phyloP scores from a whole-genome alignment of 2,113 vertebrate genomes.

The Zosterops hypoxanthus region DNA sequence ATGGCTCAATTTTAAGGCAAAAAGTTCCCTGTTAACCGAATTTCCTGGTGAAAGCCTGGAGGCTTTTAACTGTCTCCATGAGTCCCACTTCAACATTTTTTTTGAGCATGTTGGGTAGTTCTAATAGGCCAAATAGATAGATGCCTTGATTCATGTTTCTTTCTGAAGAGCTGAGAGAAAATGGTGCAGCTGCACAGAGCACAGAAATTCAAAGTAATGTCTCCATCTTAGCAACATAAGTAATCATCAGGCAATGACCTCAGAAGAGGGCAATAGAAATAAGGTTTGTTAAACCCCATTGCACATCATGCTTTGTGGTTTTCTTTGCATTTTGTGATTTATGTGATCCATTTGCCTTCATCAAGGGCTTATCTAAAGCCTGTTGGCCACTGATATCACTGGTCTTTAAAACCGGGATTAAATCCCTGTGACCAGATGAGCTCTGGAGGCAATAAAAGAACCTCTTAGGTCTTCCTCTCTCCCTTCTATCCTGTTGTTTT shows the following conservation, averaged over 20 bases:
- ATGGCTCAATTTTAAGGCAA: not conserved
- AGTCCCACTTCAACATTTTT: not conserved
- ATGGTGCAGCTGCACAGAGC: not conserved
- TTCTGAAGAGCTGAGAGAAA: not conserved
- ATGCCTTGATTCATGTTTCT: not conserved
- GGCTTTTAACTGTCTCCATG: conserved; percentile 6
- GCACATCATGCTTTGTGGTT: not conserved
- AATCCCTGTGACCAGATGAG: not conserved
- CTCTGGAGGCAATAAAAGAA: not conserved
- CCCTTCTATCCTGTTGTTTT: not conserved
- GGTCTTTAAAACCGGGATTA: not conserved
- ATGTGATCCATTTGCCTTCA: not conserved
- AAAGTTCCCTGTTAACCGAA: conserved; percentile 9
- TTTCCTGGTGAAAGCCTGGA: conserved; percentile 3
- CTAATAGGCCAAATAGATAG: not conserved
- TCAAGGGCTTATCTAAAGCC: not conserved
- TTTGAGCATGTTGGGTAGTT: not conserved
- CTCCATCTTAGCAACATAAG: not conserved
- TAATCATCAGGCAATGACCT: not conserved
- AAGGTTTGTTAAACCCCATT: not conserved
- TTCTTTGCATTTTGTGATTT: not conserved
- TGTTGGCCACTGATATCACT: not conserved
- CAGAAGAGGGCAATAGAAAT: not conserved
- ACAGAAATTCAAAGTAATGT: not conserved
- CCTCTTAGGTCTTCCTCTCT: not conserved